Conservation (phyloP, 30 jellyfish, hydroid and myxozoan genomes). For the Nemopilema nomurai region DNA sequence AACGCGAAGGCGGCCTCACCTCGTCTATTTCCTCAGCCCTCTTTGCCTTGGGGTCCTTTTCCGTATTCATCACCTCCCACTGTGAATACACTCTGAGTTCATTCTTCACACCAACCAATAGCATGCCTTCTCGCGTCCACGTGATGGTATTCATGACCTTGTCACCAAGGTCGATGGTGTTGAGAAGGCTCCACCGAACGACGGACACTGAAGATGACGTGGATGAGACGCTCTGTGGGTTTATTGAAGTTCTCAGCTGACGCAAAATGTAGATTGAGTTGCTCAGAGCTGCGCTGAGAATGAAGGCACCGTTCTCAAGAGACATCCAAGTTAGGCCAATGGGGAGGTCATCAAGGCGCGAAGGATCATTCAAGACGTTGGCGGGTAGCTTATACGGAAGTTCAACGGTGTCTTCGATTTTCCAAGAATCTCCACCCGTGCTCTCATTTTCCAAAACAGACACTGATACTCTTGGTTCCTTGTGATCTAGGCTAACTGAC, state of each 20-base stretch:
- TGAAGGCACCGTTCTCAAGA: conserved; percentile 84
- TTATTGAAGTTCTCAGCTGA: conserved; percentile 42
- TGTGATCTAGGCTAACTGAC: conserved; percentile 19
- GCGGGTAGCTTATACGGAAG: conserved; percentile 51
- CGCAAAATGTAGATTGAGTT: conserved; percentile 48
- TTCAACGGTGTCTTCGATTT: conserved; percentile 59
- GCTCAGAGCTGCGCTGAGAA: conserved; percentile 83
- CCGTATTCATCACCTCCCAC: conserved; percentile 77
- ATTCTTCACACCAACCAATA: conserved; percentile 94
- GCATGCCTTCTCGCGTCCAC: conserved; percentile 97
- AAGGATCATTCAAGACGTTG: conserved; percentile 17
- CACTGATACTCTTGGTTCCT: conserved; percentile 22
- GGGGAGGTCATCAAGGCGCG: conserved; percentile 43
- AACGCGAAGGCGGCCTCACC: too few relatives aligned
- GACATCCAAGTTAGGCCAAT: conserved; percentile 93
- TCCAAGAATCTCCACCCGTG: conserved; percentile 92
- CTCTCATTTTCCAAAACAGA: conserved; percentile 75
- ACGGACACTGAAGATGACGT: conserved; percentile 58
- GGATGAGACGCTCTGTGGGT: conserved; percentile 45
- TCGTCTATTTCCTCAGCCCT: conserved; percentile 17
- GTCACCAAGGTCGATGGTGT: conserved; percentile 58
- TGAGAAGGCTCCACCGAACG: conserved; percentile 74
- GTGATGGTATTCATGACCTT: conserved; percentile 74
- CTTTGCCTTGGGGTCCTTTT: conserved; percentile 5
- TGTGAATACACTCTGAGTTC: conserved; percentile 96